Evolutionary conservation across 2,113 vertebrate genomes (phyloP).

Genomic region (human): DNA sequence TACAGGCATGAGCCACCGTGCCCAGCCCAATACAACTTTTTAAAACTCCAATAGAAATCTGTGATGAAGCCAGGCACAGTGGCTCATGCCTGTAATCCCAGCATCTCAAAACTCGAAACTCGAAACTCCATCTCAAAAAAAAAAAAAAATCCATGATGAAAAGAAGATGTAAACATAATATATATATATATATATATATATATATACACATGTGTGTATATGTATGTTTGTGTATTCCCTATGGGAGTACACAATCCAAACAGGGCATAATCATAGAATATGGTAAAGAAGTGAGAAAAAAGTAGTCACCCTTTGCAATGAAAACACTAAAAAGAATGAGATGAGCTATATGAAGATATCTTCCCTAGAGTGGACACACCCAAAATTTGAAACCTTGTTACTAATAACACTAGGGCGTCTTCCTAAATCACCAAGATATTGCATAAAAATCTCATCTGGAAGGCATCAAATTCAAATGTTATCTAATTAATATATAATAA

Average conservation of each 20-base stretch:
- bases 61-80: no score
- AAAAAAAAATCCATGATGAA: not conserved
- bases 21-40: not conserved
- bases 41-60: not conserved
- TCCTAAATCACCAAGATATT: conserved; percentile 42
- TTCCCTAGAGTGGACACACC: not conserved
- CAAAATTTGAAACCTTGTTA: not conserved
- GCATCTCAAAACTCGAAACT: no score
- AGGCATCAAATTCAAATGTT: conserved; percentile 6
- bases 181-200: no score
- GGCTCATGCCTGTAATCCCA: no score
- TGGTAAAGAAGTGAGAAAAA: conserved; percentile 9
- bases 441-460: conserved; percentile 36
- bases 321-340: conserved; percentile 42
- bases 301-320: not conserved
- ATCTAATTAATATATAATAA: not conserved
- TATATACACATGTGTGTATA: not conserved
- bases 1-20: no score
- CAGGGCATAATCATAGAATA: not conserved
- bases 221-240: no score
- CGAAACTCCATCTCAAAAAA: no score
- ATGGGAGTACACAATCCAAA: not conserved
- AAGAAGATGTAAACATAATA: not conserved
- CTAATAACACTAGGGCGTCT: not conserved
- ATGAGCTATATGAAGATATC: conserved; percentile 7